A percentile compares a stretch with the other conserved stretches of the same genome.
Conservation (phyloP, 1,140 invertebrate species). For the Orchestia grillus region DNA sequence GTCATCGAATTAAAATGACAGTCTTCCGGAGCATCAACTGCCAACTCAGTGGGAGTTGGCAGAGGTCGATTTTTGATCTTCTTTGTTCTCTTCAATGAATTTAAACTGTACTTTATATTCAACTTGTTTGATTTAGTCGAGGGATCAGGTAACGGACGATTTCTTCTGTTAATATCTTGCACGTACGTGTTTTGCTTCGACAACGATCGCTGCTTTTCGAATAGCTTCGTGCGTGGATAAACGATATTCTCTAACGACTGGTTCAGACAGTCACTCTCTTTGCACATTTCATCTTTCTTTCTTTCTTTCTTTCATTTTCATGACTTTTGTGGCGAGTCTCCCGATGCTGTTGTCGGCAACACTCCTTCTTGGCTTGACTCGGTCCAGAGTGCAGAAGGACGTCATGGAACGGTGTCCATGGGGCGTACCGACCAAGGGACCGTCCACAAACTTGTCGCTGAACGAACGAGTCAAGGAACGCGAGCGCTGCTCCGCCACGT, state of each 20-base stretch:
- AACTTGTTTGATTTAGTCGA: not conserved
- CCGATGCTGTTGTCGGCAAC: conserved; percentile 30
- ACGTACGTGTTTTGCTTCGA: conserved; percentile 43
- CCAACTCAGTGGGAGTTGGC: not conserved
- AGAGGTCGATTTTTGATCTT: conserved; percentile 8
- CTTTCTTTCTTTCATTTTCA: conserved; percentile 19
- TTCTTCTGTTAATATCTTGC: conserved; percentile 28
- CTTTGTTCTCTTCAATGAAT: conserved; percentile 11
- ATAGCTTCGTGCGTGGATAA: not conserved
- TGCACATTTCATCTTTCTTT: not conserved
- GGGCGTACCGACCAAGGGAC: not conserved
- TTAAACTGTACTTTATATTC: conserved; percentile 40
- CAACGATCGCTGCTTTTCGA: conserved; percentile 11
- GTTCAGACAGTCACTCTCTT: not conserved
- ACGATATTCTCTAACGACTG: not conserved
- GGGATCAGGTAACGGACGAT: not conserved
- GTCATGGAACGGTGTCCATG: not conserved
- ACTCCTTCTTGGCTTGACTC: conserved; percentile 5
- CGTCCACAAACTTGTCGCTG: conserved; percentile 39
- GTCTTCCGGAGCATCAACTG: not conserved
- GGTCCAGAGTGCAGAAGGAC: conserved; percentile 17
- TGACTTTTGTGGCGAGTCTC: conserved; percentile 21
- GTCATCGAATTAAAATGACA: not conserved
- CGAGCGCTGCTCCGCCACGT: conserved; percentile 7
- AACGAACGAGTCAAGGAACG: conserved; percentile 24